Evolutionary conservation across 2,113 vertebrate species (phyloP), one percentile per base, ranked within the genome.

Genomic region (Pelvicachromis taeniatus): DNA sequence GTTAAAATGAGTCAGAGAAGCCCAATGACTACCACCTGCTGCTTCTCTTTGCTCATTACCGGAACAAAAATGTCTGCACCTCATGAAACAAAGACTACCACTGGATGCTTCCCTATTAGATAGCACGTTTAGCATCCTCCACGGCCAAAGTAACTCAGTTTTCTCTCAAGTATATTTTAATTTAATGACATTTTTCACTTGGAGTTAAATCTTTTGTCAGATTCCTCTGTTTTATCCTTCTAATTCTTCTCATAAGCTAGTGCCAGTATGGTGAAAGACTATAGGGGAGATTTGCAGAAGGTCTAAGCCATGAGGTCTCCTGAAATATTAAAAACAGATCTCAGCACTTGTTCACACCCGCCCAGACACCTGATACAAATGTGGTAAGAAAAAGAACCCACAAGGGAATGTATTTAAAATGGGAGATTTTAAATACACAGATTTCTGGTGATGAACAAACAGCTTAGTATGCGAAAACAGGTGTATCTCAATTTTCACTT

Each of bases 301-400:
- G 33, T 78, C 78, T 87, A 58, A 85, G 50, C 68, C 9, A 21
- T 31, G 19, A 77, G 77, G 59, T 82, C 75, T 29, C 63, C 59
- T 81, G 17, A 84, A 88, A 87, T 81, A 86, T 90, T 79, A 88
- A 90, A 93, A 93, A 86, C 89, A 90, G 87, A 89, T 84, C 82
- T 58, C 58, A 42, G 82, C 29, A 38, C 55, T 77, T 77, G 52
- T 68, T 48, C 89, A 91, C 87, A 84, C 91, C 84, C 87, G 38
- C 92, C 85, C 83, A 68, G 89, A 93, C 84, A 93, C 85, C 55
- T 92, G 92, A 93, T 88, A 92, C 82, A 85, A 83, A 84, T 65
- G 82, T 73, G 86, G 68, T 70, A 4, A 58, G 70, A 88, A 85
- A 92, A 83, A 90, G 59, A 78, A 88, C 59, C 80, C 78, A 82